Evolutionary conservation across 2,797 vertebrate genomes (phyloP).

Genomic region (Chelonia mydas): DNA sequence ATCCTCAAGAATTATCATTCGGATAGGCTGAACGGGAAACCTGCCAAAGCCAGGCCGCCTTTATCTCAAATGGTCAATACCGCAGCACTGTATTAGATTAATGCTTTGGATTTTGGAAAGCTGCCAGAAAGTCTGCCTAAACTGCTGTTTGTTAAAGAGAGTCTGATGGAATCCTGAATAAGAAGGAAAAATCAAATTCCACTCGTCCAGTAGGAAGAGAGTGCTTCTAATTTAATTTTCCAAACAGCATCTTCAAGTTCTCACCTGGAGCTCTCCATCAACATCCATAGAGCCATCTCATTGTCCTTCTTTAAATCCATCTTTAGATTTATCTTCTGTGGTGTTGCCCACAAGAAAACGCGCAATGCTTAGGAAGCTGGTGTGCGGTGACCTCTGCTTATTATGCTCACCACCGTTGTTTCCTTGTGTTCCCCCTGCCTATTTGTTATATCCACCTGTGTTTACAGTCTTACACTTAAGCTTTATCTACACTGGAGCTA

Average conservation of each 20-base stretch:
- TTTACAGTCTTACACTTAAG: neutral
- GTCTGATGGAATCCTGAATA: neutral
- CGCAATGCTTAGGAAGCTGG: neutral
- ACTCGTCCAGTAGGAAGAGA: neutral
- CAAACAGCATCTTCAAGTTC: neutral
- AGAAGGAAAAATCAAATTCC: neutral
- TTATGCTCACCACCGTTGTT: rapidly evolving
- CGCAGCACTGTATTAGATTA: rapidly evolving
- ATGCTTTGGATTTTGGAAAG: neutral
- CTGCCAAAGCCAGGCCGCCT: neutral
- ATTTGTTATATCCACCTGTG: neutral
- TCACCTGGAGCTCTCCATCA: neutral
- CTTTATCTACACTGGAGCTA: neutral
- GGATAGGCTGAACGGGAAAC: neutral
- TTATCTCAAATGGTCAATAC: neutral
- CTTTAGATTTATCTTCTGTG: rapidly evolving
- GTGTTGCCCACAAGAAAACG: rapidly evolving
- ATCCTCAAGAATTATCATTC: neutral
- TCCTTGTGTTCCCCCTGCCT: neutral
- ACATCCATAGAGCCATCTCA: rapidly evolving
- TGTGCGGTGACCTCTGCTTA: rapidly evolving
- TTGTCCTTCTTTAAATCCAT: neutral
- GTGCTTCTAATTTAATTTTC: neutral
- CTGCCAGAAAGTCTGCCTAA: neutral
- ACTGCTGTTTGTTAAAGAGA: neutral